Base-by-base conservation (phyloP, 2,113 vertebrate genomes). In the Cacatua alba region DNA sequence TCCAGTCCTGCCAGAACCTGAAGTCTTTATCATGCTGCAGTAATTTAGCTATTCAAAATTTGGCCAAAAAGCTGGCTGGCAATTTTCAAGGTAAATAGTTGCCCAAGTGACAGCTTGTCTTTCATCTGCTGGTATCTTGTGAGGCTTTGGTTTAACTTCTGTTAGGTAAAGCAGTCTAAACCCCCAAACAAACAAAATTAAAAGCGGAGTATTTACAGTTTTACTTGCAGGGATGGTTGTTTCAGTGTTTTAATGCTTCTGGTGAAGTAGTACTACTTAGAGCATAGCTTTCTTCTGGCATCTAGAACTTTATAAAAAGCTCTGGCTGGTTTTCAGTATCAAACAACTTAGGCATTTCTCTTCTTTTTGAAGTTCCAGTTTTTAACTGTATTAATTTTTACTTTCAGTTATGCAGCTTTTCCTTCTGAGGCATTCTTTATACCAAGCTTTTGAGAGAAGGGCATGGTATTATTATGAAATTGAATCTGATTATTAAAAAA, bases 1-100 rank as follows among this genome's bases (percentile, higher is more conserved):
- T 79, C 69, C 75, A 15, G 44, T 82, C 75, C 76, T 90, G 53
- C n/a, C 0, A 7, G 53, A 91, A 60, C 68, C 55, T 39, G 80
- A 68, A 6, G 3, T 64, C 83, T 88, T 68, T 82, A n/a, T 78
- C 69, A 49, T 37, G 51, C 18, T 28, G 6, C 43, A 89, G 35
- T 90, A 79, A 82, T 88, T 62, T 41, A 88, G 23, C 20, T 80
- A 16, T 55, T 80, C 59, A 69, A 55, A 91, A 86, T 86, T 78
- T 71, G 72, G n/a, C 67, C 46, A 41, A 69, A 71, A 92, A 85
- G 41, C n/a, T 75, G 68, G 13, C 53, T 49, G 60, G 21, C 52
- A 62, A 11, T 91, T 96, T 87, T 93, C n/a, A 35, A 72, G 44
- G 63, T 84, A 85, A 89, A 87, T 14, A 72, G 71, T 91, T 96